phyloP scores from a whole-genome alignment of 1,140 invertebrate genomes.

The Temnothorax nylanderi region DNA sequence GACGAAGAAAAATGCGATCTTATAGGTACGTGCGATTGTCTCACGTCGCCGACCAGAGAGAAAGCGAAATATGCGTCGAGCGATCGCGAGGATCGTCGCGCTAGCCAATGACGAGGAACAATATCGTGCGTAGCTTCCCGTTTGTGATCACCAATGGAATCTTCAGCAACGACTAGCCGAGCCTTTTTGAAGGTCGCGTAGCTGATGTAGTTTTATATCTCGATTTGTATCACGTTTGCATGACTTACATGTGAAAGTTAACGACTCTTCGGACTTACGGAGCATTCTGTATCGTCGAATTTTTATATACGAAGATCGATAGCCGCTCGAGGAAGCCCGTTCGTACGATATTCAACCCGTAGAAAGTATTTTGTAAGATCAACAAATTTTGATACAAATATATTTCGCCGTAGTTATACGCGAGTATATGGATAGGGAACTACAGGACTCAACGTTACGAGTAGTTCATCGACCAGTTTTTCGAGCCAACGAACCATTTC shows the following conservation, averaged over 20 bases:
- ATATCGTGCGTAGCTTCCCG: conserved; percentile 35
- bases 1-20: not conserved
- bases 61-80: conserved; percentile 4
- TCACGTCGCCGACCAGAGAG: conserved; percentile 19
- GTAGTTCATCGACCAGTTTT: not conserved
- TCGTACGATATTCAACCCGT: conserved; percentile 31
- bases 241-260: conserved; percentile 21
- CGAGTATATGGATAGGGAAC: not conserved
- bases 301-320: conserved; percentile 28
- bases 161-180: conserved; percentile 54
- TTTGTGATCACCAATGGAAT: conserved; percentile 58
- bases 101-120: conserved; percentile 16
- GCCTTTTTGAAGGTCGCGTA: conserved; percentile 9
- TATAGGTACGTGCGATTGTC: not conserved
- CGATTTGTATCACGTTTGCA: conserved; percentile 35
- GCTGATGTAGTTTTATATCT: conserved; percentile 65
- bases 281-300: conserved; percentile 31
- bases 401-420: conserved; percentile 36
- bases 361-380: conserved; percentile 69
- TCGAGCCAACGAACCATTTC: not conserved
- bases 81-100: conserved; percentile 20
- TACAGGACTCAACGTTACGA: not conserved
- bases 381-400: conserved; percentile 61
- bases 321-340: conserved; percentile 34
- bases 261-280: not conserved